Base-by-base conservation (phyloP, 2,797 vertebrate species). In the Merluccius polli region DNA sequence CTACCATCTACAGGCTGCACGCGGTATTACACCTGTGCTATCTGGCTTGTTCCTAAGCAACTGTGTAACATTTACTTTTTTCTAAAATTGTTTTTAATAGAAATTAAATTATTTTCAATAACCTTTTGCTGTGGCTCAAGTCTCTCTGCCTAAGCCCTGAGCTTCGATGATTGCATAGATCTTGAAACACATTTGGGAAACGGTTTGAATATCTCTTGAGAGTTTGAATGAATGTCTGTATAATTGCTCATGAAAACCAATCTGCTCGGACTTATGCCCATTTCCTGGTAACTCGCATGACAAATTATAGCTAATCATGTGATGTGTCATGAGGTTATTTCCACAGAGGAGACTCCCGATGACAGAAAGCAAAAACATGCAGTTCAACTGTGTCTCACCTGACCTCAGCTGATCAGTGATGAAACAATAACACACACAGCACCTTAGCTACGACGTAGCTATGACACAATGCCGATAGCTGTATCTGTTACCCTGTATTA, bases 401-500 rank as follows among this genome's bases (percentile, higher is more conserved):
- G 48, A n/a, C 48, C 8, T 3, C 21, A 16, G 13, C 41, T 44
- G 4, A 15, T 44, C 41, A 15, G 13, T 44, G 79, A 77, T 71
- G 6, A 52, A 6, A 52, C 41, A 52, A 18, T n/a, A 21, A 21
- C 87, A 79, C 79, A 70, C 73, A 68, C 68, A 48, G 73, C 87
- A 85, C 77, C 81, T 76, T 29, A 83, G 77, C 80, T 78, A 83
- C 94, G 93, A 95, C n/a, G n/a, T n/a, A n/a, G n/a, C 89, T 91
- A 92, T 86, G 86, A 88, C 94, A 92, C 93, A 91, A 88, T 87
- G 83, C 89, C 82, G 83, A 90, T 16, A 13, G 89, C 78, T 92
- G 95, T 94, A 95, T 95, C 93, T 95, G 90, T 81, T 83, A 82
- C 83, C 83, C 77, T 81, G 86, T 86, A 90, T 86, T 87, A 93